These are phyloP conservation scores for Acronicta psi DNA, from an alignment of 2,888 invertebrate species.

Conservation along the genomic window DNA sequence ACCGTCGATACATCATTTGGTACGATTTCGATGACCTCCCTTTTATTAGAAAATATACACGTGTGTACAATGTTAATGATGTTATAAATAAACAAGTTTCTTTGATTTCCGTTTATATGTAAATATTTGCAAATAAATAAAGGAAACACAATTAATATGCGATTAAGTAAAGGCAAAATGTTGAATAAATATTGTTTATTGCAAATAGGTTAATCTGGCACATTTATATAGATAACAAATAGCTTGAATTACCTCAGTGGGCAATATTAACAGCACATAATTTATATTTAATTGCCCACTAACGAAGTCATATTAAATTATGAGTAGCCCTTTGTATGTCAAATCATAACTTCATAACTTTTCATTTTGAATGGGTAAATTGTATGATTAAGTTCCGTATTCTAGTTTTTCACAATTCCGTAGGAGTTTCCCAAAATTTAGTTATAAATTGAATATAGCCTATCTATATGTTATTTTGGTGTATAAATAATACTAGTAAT, in stretches of 20 bases:
- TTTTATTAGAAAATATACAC: conserved; percentile 4
- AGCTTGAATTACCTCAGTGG: conserved; percentile 15
- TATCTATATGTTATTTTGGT: no score
- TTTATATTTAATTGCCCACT: neutral
- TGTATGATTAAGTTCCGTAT: no score
- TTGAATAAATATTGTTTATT: conserved; percentile 26
- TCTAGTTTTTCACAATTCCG: no score
- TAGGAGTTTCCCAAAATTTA: no score
- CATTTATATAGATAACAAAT: conserved; percentile 24
- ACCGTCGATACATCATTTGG: no score
- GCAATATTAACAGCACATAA: neutral
- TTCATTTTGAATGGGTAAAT: no score
- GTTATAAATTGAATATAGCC: no score
- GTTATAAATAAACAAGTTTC: conserved; percentile 19
- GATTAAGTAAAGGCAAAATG: conserved; percentile 9
- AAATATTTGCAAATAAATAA: conserved; percentile 45
- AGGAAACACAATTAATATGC: conserved; percentile 18
- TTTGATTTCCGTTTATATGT: conserved; percentile 28
- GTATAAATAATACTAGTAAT: no score
- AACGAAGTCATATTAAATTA: neutral
- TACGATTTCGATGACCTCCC: no score
- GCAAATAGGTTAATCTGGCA: conserved; percentile 31
- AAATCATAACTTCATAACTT: no score
- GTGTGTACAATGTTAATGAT: conserved; percentile 13
- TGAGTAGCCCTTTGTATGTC: no score